phyloP scores from a whole-genome alignment of 2,888 invertebrate species.

The Lepidochrysops patricia region DNA sequence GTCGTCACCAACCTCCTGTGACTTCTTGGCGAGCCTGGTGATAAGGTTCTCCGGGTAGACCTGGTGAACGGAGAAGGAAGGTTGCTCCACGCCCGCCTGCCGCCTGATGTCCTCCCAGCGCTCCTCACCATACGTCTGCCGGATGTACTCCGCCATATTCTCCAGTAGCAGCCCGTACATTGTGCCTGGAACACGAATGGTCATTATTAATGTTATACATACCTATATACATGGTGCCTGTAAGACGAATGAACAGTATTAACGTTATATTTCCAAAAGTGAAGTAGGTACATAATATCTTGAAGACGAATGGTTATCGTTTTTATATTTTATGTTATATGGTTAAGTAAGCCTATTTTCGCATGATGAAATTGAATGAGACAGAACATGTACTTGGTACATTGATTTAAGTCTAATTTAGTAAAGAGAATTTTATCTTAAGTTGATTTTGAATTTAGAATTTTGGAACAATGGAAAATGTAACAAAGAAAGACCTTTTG shows the following conservation, averaged over 20 bases:
- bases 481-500: background rate
- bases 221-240: no score
- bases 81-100: constrained; percentile 89
- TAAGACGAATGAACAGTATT: background rate
- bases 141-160: constrained; percentile 94
- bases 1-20: constrained; percentile 80
- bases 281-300: no score
- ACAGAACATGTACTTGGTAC: no score
- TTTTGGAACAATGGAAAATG: background rate
- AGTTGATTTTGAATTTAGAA: no score
- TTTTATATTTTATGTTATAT: no score
- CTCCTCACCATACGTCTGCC: constrained; percentile 94
- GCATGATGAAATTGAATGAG: no score
- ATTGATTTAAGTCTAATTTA: background rate
- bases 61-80: constrained; percentile 92
- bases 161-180: constrained; percentile 98
- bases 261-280: no score
- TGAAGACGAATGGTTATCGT: no score
- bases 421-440: background rate
- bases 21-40: constrained; percentile 87
- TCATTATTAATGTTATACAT: background rate
- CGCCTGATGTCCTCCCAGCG: constrained; percentile 93
- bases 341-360: no score
- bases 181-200: constrained; percentile 32
- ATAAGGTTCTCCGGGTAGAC: constrained; percentile 94